phyloP scores from a whole-genome alignment of 2,797 vertebrate species.

The Dermochelys coriacea region DNA sequence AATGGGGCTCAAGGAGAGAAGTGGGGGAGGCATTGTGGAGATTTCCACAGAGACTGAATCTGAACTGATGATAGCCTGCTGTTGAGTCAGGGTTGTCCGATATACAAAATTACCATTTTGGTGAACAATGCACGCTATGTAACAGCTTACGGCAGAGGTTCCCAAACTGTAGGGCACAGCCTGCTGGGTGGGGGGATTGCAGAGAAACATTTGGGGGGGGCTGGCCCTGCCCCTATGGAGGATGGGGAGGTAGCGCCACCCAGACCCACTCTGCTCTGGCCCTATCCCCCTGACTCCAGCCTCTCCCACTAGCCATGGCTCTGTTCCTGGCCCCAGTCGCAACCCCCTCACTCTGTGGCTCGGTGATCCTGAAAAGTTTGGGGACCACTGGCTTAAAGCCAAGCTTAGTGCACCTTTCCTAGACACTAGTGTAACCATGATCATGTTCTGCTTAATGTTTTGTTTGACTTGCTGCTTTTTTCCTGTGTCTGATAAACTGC shows the following conservation, averaged over 20 bases:
- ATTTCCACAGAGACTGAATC: neutral
- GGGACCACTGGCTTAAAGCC: neutral
- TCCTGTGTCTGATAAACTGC: neutral
- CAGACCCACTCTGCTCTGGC: too few relatives aligned
- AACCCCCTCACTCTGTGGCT: too few relatives aligned
- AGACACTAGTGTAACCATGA: neutral
- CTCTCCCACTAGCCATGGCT: too few relatives aligned
- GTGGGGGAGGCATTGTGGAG: neutral
- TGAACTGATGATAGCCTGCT: fast-evolving
- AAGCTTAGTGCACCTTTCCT: neutral
- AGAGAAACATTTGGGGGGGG: too few relatives aligned
- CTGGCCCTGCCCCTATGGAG: too few relatives aligned
- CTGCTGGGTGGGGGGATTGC: too few relatives aligned
- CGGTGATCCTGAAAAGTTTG: too few relatives aligned
- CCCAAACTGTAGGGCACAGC: too few relatives aligned
- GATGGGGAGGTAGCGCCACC: too few relatives aligned
- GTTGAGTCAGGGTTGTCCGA: neutral
- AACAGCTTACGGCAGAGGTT: neutral
- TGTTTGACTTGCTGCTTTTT: fast-evolving
- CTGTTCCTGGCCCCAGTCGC: too few relatives aligned
- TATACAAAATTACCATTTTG: fast-evolving
- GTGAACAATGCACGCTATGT: neutral
- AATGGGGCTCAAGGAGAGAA: neutral
- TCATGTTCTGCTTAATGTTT: neutral
- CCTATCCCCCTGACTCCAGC: too few relatives aligned